A percentile compares a stretch with the other conserved stretches of the same genome.
phyloP scores from a whole-genome alignment of 2,888 invertebrate species.

The Mesorhabditis sp. region DNA sequence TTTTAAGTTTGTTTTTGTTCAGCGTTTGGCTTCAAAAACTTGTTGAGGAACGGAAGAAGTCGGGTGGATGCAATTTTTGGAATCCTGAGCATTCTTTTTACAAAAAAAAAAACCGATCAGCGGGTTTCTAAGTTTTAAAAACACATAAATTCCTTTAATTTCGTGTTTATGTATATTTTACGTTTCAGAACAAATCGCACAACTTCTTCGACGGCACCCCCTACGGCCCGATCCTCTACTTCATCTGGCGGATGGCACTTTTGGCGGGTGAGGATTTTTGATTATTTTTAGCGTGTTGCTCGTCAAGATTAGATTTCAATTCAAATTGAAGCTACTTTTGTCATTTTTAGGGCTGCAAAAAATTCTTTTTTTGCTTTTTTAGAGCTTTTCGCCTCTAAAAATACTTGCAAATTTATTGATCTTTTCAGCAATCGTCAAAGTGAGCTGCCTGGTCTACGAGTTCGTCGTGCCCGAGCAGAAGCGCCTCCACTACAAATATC shows the following conservation, averaged over 20 bases:
- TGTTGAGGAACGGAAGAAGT: too few species aligned
- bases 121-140: too few species aligned
- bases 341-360: too few species aligned
- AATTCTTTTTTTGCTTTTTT: constrained; percentile 1
- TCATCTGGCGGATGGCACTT: constrained; percentile 28
- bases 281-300: neutral
- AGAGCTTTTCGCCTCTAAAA: constrained; percentile 5
- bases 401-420: neutral
- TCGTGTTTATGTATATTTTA: neutral
- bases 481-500: constrained; percentile 45
- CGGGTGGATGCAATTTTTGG: too few species aligned
- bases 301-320: too few species aligned
- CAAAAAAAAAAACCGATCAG: neutral
- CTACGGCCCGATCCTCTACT: constrained; percentile 35
- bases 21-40: too few species aligned
- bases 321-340: too few species aligned
- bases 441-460: constrained; percentile 39
- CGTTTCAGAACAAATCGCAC: constrained; percentile 23
- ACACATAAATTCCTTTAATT: neutral
- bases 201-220: constrained; percentile 35
- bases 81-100: neutral
- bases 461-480: constrained; percentile 43
- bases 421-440: constrained; percentile 12
- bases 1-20: too few species aligned
- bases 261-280: constrained; percentile 10